Conservation (phyloP, 2,797 vertebrate species). For the Simalia tracyae region DNA sequence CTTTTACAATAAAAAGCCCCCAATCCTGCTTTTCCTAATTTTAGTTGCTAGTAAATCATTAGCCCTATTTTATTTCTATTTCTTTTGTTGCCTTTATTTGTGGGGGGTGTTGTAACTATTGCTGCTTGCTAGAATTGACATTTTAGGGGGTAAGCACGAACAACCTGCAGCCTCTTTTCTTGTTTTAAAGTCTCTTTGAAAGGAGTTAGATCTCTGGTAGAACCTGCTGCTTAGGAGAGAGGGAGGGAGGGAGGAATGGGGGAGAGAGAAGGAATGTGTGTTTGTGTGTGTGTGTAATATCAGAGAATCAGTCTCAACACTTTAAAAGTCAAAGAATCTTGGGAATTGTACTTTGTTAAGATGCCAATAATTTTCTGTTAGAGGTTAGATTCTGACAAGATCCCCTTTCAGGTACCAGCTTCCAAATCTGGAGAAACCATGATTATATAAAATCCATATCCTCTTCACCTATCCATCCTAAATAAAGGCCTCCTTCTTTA, state of each 20-base stretch:
- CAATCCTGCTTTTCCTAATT: too few species aligned
- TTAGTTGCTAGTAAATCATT: neutral
- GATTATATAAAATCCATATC: neutral
- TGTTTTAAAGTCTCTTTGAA: neutral
- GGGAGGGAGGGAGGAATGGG: neutral
- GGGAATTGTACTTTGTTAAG: neutral
- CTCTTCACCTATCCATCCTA: neutral
- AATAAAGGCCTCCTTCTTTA: neutral
- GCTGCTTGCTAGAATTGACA: neutral
- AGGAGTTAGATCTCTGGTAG: neutral
- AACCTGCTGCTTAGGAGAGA: neutral
- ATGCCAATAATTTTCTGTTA: neutral
- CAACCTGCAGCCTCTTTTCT: neutral
- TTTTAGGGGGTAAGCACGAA: neutral
- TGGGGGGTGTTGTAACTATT: neutral
- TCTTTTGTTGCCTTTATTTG: neutral
- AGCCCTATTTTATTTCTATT: neutral
- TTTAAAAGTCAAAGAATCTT: neutral
- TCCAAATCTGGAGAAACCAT: neutral
- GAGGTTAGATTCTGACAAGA: neutral
- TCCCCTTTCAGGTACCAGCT: neutral
- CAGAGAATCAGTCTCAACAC: neutral
- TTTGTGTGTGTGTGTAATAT: neutral
- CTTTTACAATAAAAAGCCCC: neutral
- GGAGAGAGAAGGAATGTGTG: neutral